phyloP scores from a whole-genome alignment of 2,113 vertebrate species.

The Aptenodytes forsteri region DNA sequence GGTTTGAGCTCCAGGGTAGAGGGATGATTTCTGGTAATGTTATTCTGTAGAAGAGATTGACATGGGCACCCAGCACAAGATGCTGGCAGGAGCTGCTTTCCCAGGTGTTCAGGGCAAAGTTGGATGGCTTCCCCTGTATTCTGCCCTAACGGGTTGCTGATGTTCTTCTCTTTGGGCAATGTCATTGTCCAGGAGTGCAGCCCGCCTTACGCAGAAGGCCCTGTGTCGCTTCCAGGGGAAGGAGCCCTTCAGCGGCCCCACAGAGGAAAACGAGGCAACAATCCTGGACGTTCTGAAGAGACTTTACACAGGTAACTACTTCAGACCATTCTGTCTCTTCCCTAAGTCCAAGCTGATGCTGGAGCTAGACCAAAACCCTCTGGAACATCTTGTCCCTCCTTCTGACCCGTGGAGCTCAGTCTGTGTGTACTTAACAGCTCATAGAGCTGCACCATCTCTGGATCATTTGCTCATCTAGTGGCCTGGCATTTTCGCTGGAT shows the following conservation, averaged over 20 bases:
- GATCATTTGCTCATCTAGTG: background rate
- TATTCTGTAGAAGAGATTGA: background rate
- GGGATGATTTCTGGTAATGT: background rate
- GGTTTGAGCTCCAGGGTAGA: background rate
- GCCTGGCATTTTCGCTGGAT: background rate
- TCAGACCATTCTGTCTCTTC: background rate
- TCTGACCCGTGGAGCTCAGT: background rate
- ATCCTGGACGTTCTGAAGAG: conserved; percentile 79
- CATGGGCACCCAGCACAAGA: rapidly evolving
- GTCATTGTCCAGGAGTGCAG: conserved; percentile 79
- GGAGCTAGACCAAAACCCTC: background rate
- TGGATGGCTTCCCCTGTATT: background rate
- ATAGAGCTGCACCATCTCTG: background rate
- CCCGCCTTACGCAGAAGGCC: conserved; percentile 78
- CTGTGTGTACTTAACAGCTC: background rate
- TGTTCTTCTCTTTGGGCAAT: background rate
- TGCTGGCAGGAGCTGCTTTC: background rate
- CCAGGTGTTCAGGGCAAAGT: background rate
- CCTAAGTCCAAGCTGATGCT: background rate
- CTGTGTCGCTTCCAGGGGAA: conserved; percentile 73
- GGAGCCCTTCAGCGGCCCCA: conserved; percentile 71
- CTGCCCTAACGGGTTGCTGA: background rate
- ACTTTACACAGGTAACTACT: conserved; percentile 85
- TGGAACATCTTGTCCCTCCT: background rate
- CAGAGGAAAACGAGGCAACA: background rate